Base-by-base conservation (phyloP, 1,140 invertebrate species). In the Drosophila dunni region DNA sequence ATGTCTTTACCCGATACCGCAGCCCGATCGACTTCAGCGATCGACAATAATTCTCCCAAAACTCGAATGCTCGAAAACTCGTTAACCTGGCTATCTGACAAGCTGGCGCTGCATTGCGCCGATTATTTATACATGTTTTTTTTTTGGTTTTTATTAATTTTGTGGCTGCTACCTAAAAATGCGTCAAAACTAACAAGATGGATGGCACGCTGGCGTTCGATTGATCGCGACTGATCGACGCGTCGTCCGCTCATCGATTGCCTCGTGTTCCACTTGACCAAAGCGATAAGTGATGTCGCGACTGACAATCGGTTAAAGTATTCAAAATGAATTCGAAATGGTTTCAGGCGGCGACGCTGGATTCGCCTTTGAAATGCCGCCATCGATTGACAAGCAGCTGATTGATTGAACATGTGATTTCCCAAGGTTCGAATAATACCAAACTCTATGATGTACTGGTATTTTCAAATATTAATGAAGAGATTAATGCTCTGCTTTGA, bases 171-270 rank as follows among this genome's bases (percentile, higher is more conserved):
- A 61, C 56, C 60, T 63, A 61, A 62, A 61, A 70, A 84, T 61
- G 81, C 77, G 78, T 86, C 79, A 79, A 81, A 81, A 69, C 70
- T 58, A 61, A 62, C 53, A 85, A 86, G 82, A 85, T 85, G 70
- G 82, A 86, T 85, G 62, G 75, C 58, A 45, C 46, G 70, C 50
- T 46, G 56, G 38, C 15, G 29, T 13, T 29, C 69, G 53, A 40
- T 38, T 45, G 65, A 74, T 61, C 64, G 63, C 58, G 29, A 24
- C 11, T 44, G 62, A 72, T 61, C 70, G 46, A 45, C 63, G 38
- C 63, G 17, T 33, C 45, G 40, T 7, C 34, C n/a, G 48, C n/a
- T 51, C 64, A 33, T 54, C 44, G 63, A 73, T 73, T 40, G 56
- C 34, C 34, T 17, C 17, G 17, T 51, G 50, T 40, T 9, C 38